A percentile compares a stretch with the other conserved stretches of the same genome.
These are phyloP conservation scores for Stylophora pistillata DNA, from an alignment of 64 coral and sea anemone species.

Conservation along the genomic window DNA sequence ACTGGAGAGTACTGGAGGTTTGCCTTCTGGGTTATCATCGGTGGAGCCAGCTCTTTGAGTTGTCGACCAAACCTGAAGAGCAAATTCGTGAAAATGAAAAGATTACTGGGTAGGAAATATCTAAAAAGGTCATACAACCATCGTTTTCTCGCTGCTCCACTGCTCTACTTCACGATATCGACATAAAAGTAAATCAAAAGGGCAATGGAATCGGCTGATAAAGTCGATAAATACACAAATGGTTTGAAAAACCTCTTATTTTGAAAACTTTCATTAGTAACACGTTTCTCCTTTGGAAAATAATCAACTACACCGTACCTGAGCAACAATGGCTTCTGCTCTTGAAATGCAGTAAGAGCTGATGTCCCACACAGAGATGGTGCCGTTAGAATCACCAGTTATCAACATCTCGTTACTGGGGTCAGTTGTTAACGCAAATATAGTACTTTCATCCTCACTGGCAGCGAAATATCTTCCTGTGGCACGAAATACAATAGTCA, in stretches of 20 bases:
- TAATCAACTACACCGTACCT: constrained; percentile 22
- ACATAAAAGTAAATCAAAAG: not conserved
- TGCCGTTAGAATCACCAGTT: constrained; percentile 80
- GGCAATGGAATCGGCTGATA: not conserved
- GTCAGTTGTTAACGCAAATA: constrained; percentile 79
- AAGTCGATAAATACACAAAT: not conserved
- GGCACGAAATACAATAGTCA: not conserved
- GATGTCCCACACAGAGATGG: constrained; percentile 91
- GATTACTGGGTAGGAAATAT: too few relatives aligned
- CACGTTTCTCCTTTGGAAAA: too few relatives aligned
- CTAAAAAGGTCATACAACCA: too few relatives aligned
- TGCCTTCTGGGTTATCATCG: constrained; percentile 62
- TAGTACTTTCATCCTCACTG: constrained; percentile 50
- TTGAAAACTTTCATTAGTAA: too few relatives aligned
- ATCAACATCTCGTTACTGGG: constrained; percentile 72
- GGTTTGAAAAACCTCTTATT: not conserved
- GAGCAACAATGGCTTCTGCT: constrained; percentile 78
- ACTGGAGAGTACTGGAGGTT: constrained; percentile 54
- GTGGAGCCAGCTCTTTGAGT: constrained; percentile 49
- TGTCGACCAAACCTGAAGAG: constrained; percentile 73
- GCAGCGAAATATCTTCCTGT: constrained; percentile 78
- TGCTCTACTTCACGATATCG: too few relatives aligned
- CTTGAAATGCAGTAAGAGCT: constrained; percentile 86
- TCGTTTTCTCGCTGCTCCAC: not conserved
- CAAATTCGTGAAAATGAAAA: not conserved